Evolutionary conservation across 2,113 vertebrate genomes (phyloP).

Genomic region (Pogonocichla stellata): DNA sequence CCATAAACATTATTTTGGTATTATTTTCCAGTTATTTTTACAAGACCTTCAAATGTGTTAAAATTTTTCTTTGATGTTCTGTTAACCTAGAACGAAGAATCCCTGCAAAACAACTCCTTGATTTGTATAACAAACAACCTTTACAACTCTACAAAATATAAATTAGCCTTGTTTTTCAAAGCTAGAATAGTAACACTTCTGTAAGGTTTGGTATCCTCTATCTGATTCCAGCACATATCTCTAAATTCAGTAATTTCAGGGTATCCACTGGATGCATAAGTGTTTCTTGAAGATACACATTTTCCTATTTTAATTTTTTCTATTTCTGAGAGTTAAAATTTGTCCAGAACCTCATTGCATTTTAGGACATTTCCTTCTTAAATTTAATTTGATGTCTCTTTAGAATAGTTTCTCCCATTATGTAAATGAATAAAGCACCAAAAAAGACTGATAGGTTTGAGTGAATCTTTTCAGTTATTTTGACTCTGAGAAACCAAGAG

Average conservation of each 20-base stretch:
- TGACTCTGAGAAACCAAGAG: neutral
- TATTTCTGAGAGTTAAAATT: neutral
- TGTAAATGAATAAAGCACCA: neutral
- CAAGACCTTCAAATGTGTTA: neutral
- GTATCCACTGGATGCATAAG: neutral
- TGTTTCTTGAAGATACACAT: neutral
- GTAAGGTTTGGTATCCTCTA: neutral
- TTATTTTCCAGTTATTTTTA: neutral
- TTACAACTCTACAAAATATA: neutral
- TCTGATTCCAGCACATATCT: neutral
- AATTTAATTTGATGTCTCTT: neutral
- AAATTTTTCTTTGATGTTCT: neutral
- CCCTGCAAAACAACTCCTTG: neutral
- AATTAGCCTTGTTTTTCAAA: neutral
- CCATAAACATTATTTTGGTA: neutral
- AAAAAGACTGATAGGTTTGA: neutral
- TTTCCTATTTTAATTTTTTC: neutral
- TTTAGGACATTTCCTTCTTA: neutral
- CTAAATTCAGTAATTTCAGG: neutral
- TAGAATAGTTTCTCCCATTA: neutral
- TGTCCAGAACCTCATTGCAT: neutral
- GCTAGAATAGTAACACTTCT: neutral
- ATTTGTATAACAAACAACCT: neutral
- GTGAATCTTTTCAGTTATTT: neutral
- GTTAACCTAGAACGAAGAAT: neutral